These are phyloP conservation scores for Acrobasis repandana DNA, from an alignment of 2,888 invertebrate species.

Conservation along the genomic window DNA sequence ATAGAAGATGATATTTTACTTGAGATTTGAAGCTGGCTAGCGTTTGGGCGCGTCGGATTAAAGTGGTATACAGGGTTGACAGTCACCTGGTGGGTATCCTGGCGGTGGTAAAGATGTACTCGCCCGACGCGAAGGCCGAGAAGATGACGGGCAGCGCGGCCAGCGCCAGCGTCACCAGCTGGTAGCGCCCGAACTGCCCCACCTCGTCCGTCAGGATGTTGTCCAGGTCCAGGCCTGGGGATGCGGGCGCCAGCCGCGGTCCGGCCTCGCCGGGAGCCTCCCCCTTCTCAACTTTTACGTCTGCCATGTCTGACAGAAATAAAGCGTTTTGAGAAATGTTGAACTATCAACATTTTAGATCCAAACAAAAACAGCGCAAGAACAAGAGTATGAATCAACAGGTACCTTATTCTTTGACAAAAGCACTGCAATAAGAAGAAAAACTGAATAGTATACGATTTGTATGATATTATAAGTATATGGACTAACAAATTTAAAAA, in stretches of 20 bases:
- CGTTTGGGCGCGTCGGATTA: too few relatives aligned
- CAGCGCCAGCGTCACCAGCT: constrained; percentile 60
- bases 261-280: constrained; percentile 13
- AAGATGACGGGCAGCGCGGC: constrained; percentile 70
- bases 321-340: too few relatives aligned
- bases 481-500: too few relatives aligned
- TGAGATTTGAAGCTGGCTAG: too few relatives aligned
- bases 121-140: constrained; percentile 70
- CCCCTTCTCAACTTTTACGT: constrained; percentile 9
- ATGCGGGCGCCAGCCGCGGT: not conserved
- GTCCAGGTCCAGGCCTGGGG: constrained; percentile 57
- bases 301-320: constrained; percentile 7
- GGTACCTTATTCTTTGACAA: too few relatives aligned
- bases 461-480: too few relatives aligned
- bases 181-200: constrained; percentile 71
- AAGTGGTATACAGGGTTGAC: not conserved
- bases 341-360: too few relatives aligned
- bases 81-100: constrained; percentile 66
- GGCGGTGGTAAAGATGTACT: constrained; percentile 73
- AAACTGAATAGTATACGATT: too few relatives aligned
- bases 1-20: too few relatives aligned
- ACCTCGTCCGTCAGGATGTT: constrained; percentile 64
- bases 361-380: too few relatives aligned
- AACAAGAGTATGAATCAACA: too few relatives aligned
- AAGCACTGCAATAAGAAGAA: too few relatives aligned